Evolutionary conservation across 2,797 vertebrate genomes (phyloP).

Genomic region (Geotria australis): DNA sequence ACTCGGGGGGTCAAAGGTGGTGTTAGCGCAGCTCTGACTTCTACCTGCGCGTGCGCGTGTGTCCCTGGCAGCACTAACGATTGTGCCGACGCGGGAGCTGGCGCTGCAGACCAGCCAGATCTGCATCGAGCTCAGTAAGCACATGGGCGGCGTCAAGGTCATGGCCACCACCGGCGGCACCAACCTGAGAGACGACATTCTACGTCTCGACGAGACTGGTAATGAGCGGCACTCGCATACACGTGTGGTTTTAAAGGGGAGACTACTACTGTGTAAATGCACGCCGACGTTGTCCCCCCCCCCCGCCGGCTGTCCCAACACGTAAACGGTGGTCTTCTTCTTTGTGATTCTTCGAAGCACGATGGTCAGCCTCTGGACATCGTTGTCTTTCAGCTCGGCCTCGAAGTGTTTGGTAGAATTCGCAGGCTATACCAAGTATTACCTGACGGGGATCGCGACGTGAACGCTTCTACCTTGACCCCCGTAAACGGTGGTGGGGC

Average conservation of each 20-base stretch:
- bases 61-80: constrained; percentile 44
- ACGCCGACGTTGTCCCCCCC: too few relatives aligned
- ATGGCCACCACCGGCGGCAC: constrained; percentile 98
- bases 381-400: too few relatives aligned
- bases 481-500: too few relatives aligned
- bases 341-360: too few relatives aligned
- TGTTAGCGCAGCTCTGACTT: not conserved
- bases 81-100: constrained; percentile 95
- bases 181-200: constrained; percentile 92
- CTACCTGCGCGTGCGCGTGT: too few relatives aligned
- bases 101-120: constrained; percentile 98
- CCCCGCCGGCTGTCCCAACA: not conserved
- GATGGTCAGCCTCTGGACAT: too few relatives aligned
- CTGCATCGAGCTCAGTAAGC: constrained; percentile 99
- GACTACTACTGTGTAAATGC: not conserved
- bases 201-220: constrained; percentile 97
- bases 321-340: too few relatives aligned
- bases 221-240: constrained; percentile 1
- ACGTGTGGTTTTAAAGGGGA: not conserved
- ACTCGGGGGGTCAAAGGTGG: too few relatives aligned
- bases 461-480: too few relatives aligned
- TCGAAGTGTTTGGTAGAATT: too few relatives aligned
- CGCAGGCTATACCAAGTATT: too few relatives aligned
- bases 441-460: too few relatives aligned
- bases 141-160: constrained; percentile 98